Evolutionary conservation across 1,140 invertebrate genomes (phyloP), one percentile per base, ranked within the genome.

Genomic region (Dendrolimus punctatus): DNA sequence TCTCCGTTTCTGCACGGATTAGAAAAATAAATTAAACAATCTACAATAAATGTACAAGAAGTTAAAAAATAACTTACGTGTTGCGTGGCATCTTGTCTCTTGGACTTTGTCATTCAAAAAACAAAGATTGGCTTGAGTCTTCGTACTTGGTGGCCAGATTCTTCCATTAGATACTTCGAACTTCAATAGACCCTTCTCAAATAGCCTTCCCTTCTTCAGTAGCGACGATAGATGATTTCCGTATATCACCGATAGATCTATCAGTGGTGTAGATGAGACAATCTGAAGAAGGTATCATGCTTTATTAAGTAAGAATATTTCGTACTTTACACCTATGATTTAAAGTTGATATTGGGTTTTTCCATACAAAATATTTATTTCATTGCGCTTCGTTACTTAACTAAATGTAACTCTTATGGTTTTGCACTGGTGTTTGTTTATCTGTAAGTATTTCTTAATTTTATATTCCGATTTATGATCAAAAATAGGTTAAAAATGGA

Each of bases 61-160:
- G 9, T 46, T 8, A 46, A 42, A n/a, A 46, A 38, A 47, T 51
- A 43, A 71, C 76, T 68, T 53, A 80, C 77, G 74, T 46, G 60
- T 68, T 42, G 68, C 61, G 58, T 83, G 80, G 38, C 80, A 83
- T 45, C 80, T 65, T 0, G 67, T 80, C 46, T 83, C 80, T 8
- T 47, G 37, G 0, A 78, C 77, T 49, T 50, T 50, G 50, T 75
- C 53, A 40, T 82, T 82, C 9, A 77, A 46, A 0, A 69, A 57
- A 55, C 79, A 82, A 6, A 80, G 10, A 39, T 65, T 58, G 0
- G 42, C 49, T 4, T 48, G 47, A 0, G 54, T 51, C 37, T 74
- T 79, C 1, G 52, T 46, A 38, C 72, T 76, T 2, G 77, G 77
- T 1, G 80, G 80, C 71, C 72, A 83, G 23, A 76, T 63, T 44